Conservation (phyloP, 2,888 invertebrate genomes). For the Torymus aiolomorphi region DNA sequence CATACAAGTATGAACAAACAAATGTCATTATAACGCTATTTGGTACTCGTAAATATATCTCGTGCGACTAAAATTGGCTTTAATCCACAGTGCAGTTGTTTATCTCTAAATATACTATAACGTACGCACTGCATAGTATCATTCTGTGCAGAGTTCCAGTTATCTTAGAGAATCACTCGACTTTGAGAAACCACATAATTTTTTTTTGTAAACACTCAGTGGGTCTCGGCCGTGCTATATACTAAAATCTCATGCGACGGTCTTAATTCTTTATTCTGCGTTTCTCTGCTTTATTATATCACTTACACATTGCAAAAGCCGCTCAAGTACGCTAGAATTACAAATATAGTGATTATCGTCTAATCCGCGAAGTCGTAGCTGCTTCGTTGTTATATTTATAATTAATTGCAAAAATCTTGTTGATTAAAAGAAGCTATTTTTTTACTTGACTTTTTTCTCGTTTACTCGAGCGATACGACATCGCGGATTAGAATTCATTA, state of each 20-base stretch:
- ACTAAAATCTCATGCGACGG: constrained; percentile 28
- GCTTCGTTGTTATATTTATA: constrained; percentile 29
- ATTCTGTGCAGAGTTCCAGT: constrained; percentile 43
- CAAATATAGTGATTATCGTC: constrained; percentile 47
- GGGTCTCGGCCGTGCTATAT: constrained; percentile 24
- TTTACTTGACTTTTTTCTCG: constrained; percentile 31
- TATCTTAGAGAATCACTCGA: constrained; percentile 26
- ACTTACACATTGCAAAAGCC: constrained; percentile 66
- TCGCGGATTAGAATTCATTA: constrained; percentile 60
- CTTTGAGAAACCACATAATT: constrained; percentile 11
- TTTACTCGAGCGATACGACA: constrained; percentile 57
- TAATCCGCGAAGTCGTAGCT: constrained; percentile 39
- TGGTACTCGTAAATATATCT: constrained; percentile 47
- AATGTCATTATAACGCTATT: constrained; percentile 36
- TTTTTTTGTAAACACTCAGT: constrained; percentile 38
- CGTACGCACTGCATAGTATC: constrained; percentile 40
- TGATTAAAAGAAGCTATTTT: constrained; percentile 50
- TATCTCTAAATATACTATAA: constrained; percentile 48
- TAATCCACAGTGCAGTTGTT: constrained; percentile 54
- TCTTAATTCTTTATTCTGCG: constrained; percentile 4
- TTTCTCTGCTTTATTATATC: constrained; percentile 33
- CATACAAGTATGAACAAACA: constrained; percentile 44
- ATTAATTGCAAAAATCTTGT: constrained; percentile 30
- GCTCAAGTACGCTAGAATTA: constrained; percentile 65
- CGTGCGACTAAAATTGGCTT: constrained; percentile 56